Conservation (phyloP, 2,797 vertebrate species). For the Takifugu rubripes region DNA sequence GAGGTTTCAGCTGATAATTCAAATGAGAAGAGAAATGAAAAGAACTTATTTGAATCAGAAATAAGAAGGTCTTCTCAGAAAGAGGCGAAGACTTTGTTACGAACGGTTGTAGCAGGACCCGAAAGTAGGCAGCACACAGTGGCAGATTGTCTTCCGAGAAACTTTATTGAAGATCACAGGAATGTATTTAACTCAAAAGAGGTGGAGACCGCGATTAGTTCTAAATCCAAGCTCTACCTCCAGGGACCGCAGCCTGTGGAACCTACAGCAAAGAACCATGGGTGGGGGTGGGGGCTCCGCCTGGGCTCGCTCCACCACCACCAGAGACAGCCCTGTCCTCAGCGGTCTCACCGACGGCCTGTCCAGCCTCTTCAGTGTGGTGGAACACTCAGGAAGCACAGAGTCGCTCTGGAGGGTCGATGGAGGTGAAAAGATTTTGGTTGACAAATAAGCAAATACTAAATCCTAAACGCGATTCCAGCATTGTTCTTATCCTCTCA, state of each 20-base stretch:
- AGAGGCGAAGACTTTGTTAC: no score
- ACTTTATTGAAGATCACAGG: no score
- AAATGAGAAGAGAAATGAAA: no score
- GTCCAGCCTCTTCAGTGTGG: conserved; percentile 96
- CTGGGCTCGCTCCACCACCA: conserved; percentile 98
- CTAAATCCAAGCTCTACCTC: conserved; percentile 55
- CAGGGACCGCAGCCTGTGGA: conserved; percentile 93
- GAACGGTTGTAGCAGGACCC: no score
- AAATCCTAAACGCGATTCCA: neutral
- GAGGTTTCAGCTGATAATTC: no score
- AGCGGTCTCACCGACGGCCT: conserved; percentile 92
- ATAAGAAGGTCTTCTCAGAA: no score
- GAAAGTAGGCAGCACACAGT: no score
- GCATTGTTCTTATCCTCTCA: no score
- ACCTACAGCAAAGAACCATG: conserved; percentile 82
- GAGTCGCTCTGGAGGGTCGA: conserved; percentile 91
- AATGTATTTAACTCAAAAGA: no score
- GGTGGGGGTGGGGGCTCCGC: conserved; percentile 88
- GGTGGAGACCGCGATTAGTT: no score
- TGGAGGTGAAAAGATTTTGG: conserved; percentile 39
- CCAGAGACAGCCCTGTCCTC: conserved; percentile 93
- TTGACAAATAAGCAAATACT: neutral
- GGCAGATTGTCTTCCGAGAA: no score
- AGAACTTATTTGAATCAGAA: no score
- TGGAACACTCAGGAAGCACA: conserved; percentile 90